Percentiles rank a stretch among this genome's conserved stretches.
Evolutionary conservation across 2,113 vertebrate species (phyloP).

Genomic region (Petaurus breviceps): DNA sequence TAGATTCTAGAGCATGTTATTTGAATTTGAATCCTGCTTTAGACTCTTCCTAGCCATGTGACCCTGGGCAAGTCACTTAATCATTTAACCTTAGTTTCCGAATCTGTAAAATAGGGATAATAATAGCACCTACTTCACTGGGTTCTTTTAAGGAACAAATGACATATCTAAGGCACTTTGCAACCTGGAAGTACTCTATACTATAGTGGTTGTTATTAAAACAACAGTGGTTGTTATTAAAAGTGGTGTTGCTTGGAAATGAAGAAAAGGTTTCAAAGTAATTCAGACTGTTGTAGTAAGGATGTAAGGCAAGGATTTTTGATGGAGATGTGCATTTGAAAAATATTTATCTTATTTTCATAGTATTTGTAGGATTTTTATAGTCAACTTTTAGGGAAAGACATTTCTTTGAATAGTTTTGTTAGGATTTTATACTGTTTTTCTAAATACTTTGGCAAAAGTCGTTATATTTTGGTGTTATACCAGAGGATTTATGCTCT

Average conservation of each 20-base stretch:
- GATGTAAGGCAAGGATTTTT: neutral
- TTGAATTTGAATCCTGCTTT: too few relatives aligned
- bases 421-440: constrained; percentile 35
- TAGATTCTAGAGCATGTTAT: constrained; percentile 17
- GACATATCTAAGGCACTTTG: neutral
- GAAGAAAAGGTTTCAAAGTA: neutral
- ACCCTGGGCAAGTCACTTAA: neutral
- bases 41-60: neutral
- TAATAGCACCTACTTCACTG: neutral
- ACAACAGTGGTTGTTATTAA: neutral
- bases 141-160: neutral
- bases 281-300: neutral
- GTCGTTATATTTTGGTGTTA: constrained; percentile 41
- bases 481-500: constrained; percentile 23
- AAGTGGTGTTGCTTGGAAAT: constrained; percentile 31
- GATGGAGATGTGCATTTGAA: constrained; percentile 35
- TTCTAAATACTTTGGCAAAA: constrained; percentile 29
- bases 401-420: constrained; percentile 16
- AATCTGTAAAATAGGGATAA: neutral
- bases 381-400: constrained; percentile 18
- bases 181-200: neutral
- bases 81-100: neutral
- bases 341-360: neutral
- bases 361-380: neutral
- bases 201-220: neutral